Percentiles rank a stretch among this genome's conserved stretches.
These are phyloP conservation scores for Mythimna lalbum DNA, from an alignment of 2,888 invertebrate genomes.

Conservation along the genomic window DNA sequence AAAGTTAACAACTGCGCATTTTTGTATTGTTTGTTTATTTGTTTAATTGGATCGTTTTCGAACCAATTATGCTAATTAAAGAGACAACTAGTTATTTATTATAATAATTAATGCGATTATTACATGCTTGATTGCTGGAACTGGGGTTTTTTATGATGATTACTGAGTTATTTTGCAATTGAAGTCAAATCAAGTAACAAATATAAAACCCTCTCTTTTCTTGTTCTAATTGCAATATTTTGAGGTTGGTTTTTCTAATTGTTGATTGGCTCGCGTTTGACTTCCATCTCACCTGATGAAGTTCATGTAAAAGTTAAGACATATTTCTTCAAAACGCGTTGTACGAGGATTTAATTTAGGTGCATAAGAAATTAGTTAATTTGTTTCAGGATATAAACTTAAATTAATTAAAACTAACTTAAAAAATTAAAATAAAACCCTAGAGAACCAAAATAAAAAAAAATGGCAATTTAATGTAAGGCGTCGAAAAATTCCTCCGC, in stretches of 20 bases:
- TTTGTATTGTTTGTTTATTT: conserved; percentile 31
- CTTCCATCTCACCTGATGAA: too few species aligned
- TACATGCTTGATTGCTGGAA: background rate
- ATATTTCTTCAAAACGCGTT: too few species aligned
- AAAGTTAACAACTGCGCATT: conserved; percentile 16
- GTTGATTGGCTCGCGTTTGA: too few species aligned
- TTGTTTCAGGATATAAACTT: too few species aligned
- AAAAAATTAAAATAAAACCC: too few species aligned
- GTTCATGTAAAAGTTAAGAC: too few species aligned
- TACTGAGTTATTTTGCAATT: background rate
- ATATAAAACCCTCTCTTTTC: background rate
- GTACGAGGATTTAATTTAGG: background rate
- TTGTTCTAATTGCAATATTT: too few species aligned
- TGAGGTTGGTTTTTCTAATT: too few species aligned
- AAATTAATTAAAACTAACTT: too few species aligned
- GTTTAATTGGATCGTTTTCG: conserved; percentile 21
- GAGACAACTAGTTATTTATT: conserved; percentile 9
- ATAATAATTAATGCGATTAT: conserved; percentile 3
- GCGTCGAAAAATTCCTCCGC: too few species aligned
- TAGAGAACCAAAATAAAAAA: too few species aligned
- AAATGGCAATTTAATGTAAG: too few species aligned
- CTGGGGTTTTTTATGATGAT: background rate
- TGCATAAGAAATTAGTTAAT: background rate
- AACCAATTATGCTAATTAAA: conserved; percentile 44
- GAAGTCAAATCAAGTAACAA: background rate